Evolutionary conservation across 1,140 invertebrate genomes (phyloP).

Genomic region (Neotoxoptera formosana): DNA sequence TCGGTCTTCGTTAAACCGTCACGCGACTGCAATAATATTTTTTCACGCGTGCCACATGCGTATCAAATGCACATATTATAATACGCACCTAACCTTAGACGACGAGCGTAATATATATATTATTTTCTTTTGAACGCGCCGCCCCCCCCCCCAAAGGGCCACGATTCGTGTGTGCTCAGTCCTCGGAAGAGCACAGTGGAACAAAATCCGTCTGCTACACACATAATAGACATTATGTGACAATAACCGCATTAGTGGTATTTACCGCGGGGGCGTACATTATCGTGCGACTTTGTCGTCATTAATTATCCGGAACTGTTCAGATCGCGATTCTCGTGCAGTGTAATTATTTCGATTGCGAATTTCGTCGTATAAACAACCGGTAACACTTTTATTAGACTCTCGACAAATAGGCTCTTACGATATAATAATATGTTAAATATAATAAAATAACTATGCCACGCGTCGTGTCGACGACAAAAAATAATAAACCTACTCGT

Average conservation of each 20-base stretch:
- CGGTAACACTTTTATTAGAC: not conserved
- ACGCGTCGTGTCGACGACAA: no score
- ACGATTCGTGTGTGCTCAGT: not conserved
- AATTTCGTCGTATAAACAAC: not conserved
- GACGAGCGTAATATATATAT: not conserved
- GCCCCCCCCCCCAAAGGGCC: not conserved
- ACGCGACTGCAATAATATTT: no score
- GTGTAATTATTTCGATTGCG: not conserved
- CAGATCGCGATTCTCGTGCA: not conserved
- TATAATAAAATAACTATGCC: not conserved
- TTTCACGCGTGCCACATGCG: no score
- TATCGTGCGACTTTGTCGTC: not conserved
- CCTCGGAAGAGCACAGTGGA: not conserved
- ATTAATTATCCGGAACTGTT: not conserved
- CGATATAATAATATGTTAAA: no score
- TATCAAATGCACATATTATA: no score
- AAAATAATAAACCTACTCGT: no score
- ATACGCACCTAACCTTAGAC: not conserved
- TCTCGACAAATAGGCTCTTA: not conserved
- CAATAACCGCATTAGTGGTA: not conserved
- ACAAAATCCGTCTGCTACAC: not conserved
- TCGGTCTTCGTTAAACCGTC: no score
- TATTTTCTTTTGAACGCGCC: not conserved
- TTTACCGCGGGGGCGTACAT: not conserved
- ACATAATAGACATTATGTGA: not conserved